These are phyloP conservation scores for Drosophila vallismaia DNA, from an alignment of 2,888 invertebrate genomes.

Conservation along the genomic window DNA sequence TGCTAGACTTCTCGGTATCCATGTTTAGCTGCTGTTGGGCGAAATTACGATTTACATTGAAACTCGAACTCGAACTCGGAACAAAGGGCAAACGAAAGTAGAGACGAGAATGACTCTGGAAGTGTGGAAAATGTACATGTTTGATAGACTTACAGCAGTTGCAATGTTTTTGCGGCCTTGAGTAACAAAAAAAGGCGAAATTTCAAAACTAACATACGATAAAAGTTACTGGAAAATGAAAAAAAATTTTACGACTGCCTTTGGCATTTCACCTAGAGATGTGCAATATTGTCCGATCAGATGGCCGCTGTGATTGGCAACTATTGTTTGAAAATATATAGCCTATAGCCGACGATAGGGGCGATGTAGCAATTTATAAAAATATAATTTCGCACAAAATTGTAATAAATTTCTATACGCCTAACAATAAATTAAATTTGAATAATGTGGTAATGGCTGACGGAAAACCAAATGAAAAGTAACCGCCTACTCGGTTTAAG, in stretches of 20 bases:
- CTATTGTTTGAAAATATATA: constrained; percentile 1
- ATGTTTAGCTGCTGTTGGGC: constrained; percentile 55
- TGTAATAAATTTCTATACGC: neutral
- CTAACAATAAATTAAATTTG: neutral
- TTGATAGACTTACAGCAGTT: constrained; percentile 10
- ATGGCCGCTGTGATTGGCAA: constrained; percentile 13
- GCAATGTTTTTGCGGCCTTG: neutral
- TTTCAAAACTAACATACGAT: constrained; percentile 20
- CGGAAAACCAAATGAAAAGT: neutral
- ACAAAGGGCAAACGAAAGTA: constrained; percentile 65
- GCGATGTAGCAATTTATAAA: neutral
- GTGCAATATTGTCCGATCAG: constrained; percentile 5
- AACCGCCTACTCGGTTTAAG: constrained; percentile 1
- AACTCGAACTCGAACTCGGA: constrained; percentile 64
- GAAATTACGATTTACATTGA: constrained; percentile 21
- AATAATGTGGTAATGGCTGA: neutral
- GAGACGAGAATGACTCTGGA: neutral
- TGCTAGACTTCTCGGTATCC: constrained; percentile 86
- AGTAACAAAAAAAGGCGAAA: constrained; percentile 13
- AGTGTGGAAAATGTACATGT: neutral
- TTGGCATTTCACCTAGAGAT: constrained; percentile 35
- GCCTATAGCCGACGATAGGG: neutral
- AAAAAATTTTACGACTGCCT: constrained; percentile 31
- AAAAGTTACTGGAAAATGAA: constrained; percentile 25
- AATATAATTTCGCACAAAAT: neutral